These are phyloP conservation scores for Sebastes glaucus DNA, from an alignment of 2,797 vertebrate species.

Conservation along the genomic window DNA sequence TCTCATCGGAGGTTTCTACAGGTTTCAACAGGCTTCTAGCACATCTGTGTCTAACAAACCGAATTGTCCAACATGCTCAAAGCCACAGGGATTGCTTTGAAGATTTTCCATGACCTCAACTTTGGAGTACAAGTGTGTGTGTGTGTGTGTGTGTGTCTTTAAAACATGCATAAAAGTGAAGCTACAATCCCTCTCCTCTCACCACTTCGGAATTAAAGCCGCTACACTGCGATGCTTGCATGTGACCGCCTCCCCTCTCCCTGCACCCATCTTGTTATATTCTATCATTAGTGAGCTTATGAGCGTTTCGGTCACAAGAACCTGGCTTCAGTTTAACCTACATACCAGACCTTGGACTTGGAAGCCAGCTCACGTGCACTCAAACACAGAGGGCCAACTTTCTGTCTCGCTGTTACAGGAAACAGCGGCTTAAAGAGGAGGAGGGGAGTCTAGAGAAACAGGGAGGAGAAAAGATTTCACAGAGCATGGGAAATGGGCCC, in stretches of 20 bases:
- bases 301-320: conserved; percentile 39
- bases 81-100: conserved; percentile 71
- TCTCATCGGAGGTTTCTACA: conserved; percentile 51
- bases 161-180: conserved; percentile 45
- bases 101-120: conserved; percentile 71
- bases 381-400: conserved; percentile 32
- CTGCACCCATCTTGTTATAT: conserved; percentile 24
- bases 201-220: conserved; percentile 28
- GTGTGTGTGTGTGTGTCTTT: conserved; percentile 20
- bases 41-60: conserved; percentile 64
- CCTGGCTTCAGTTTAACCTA: conserved; percentile 55
- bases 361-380: conserved; percentile 47
- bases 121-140: conserved; percentile 38
- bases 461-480: conserved; percentile 57
- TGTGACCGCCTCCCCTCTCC: conserved; percentile 31
- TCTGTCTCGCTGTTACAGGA: conserved; percentile 69
- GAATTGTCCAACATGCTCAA: conserved; percentile 65
- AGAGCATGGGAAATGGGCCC: conserved; percentile 70
- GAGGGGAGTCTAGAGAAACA: conserved; percentile 39
- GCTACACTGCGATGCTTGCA: conserved; percentile 9
- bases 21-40: conserved; percentile 60
- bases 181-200: conserved; percentile 8
- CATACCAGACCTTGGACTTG: conserved; percentile 52
- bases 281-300: conserved; percentile 34
- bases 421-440: conserved; percentile 60